Base-by-base conservation (phyloP, 2,797 vertebrate species). In the Alauda arvensis region DNA sequence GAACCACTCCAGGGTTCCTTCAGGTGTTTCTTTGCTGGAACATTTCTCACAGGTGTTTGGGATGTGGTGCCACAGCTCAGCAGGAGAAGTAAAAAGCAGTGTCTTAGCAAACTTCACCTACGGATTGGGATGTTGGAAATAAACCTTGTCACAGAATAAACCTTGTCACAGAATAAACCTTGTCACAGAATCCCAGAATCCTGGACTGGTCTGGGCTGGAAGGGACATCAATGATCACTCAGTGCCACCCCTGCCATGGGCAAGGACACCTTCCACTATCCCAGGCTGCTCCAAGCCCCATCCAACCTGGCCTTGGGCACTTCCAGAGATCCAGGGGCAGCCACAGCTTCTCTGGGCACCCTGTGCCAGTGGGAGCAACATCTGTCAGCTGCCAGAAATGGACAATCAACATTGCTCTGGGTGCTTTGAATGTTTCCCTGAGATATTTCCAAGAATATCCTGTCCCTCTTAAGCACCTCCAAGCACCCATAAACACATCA, bases 241-340 rank as follows among this genome's bases (percentile, higher is more conserved):
- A 39, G 43, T 12, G 2, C 29, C 37, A 29, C 6, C 10, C 6
- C 29, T 39, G 25, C 33, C 45, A 9, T 18, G 31, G 12, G 8
- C 40, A 61, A 61, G 16, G 23, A 29, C 48, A 53, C 1, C 15
- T 67, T 3, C 15, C 31, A 28, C 68, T 2, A 0, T 4, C 34
- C 21, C 76, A 79, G 48, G 31, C 0, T 42, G 16, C 31, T 67
- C 61, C 49, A n/a, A 59, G 8, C 29, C 33, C 25, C 0, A 0
- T 71, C 33, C 61, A 80, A 0, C 18, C 61, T 55, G 26, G 19
- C 4, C 19, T 61, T 25, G 62, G 55, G 1, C 48, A 25, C 11
- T 80, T 1, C 31, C 76, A 86, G 42, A 11, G 55, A 10, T 67
- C 15, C 34, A 48, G 68, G 42, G 3, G 2, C 46, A 60, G 46